Percentiles rank a stretch among this genome's conserved stretches.
phyloP scores from a whole-genome alignment of 2,113 vertebrate genomes.

The Anthoscopus minutus region DNA sequence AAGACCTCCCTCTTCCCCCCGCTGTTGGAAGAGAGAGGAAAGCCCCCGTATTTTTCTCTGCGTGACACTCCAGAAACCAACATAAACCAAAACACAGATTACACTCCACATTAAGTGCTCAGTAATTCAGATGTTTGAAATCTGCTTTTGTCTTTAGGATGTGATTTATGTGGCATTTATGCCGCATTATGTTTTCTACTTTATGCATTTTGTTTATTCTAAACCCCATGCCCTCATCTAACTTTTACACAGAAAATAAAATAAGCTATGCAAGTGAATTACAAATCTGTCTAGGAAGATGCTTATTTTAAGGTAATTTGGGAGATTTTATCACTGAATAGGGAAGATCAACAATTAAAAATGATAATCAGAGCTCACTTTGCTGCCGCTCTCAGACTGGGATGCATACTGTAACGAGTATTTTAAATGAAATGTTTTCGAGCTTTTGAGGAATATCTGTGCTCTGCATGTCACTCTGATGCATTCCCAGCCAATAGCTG shows the following conservation, averaged over 20 bases:
- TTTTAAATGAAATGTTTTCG: neutral
- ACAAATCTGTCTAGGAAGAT: neutral
- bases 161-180: conserved; percentile 43
- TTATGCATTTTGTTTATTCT: conserved; percentile 6
- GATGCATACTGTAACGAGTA: neutral
- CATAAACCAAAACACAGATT: conserved; percentile 11
- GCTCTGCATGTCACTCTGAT: neutral
- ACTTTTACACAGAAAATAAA: neutral
- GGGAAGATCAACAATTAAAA: neutral
- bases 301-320: neutral
- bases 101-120: conserved; percentile 26
- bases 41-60: neutral
- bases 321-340: neutral
- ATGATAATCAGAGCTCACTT: neutral
- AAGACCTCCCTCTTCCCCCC: neutral
- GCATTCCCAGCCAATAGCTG: neutral
- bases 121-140: conserved; percentile 39
- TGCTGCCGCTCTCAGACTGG: neutral
- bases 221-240: neutral
- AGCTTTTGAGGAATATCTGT: conserved; percentile 4
- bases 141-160: conserved; percentile 52
- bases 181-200: neutral
- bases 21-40: neutral
- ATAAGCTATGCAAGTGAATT: neutral
- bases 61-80: neutral